Evolutionary conservation across 2,888 invertebrate genomes (phyloP).

Genomic region (Calameuta idolon): DNA sequence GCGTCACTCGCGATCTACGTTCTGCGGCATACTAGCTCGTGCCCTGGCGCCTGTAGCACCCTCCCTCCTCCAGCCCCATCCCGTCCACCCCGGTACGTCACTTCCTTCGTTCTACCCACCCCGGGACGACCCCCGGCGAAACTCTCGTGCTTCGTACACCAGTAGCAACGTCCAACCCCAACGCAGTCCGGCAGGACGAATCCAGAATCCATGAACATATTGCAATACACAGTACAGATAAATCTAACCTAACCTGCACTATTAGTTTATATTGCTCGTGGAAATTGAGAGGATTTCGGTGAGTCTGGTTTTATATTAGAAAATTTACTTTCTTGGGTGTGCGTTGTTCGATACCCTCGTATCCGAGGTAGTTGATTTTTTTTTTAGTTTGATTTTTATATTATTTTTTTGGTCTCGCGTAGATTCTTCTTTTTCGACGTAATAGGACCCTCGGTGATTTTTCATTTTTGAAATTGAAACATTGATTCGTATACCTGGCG

Average conservation of each 20-base stretch:
- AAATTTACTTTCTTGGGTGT: not conserved
- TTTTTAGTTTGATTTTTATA: not conserved
- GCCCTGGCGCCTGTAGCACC: constrained; percentile 52
- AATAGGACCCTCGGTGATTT: not conserved
- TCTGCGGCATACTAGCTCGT: constrained; percentile 63
- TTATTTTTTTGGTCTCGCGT: not conserved
- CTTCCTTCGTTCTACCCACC: constrained; percentile 37
- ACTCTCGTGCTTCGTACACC: constrained; percentile 8
- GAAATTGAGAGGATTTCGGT: not conserved
- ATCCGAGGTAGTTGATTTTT: not conserved
- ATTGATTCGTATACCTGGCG: not conserved
- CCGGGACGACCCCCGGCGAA: constrained; percentile 30
- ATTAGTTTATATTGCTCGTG: not conserved
- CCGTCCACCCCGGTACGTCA: constrained; percentile 34
- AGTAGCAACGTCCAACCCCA: constrained; percentile 24
- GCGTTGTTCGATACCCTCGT: not conserved
- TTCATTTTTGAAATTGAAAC: not conserved
- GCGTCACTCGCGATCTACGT: constrained; percentile 62
- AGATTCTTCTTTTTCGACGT: not conserved
- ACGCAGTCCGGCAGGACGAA: constrained; percentile 6
- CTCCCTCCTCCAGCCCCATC: constrained; percentile 30
- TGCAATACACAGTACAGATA: not conserved
- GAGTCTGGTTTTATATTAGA: not conserved
- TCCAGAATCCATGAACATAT: not conserved
- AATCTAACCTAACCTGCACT: not conserved